phyloP scores from a whole-genome alignment of 2,888 invertebrate species.

The Ganaspis brasiliensis region DNA sequence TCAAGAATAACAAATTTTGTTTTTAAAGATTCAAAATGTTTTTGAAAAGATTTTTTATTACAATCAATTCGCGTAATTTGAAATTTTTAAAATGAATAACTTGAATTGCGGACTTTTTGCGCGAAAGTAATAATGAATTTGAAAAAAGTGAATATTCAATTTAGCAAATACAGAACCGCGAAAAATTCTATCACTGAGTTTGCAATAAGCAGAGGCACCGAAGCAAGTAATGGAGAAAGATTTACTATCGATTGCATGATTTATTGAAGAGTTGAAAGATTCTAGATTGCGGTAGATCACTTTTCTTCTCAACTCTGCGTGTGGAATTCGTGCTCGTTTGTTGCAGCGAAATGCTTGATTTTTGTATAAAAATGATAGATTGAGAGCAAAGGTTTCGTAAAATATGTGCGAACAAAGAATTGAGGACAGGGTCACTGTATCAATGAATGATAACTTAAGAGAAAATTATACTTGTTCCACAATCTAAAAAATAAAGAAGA shows the following conservation, averaged over 20 bases:
- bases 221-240: not conserved
- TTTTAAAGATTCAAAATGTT: too few species aligned
- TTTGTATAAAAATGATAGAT: not conserved
- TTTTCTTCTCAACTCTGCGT: constrained; percentile 3
- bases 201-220: not conserved
- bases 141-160: too few species aligned
- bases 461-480: too few species aligned
- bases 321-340: not conserved
- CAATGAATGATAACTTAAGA: too few species aligned
- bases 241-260: constrained; percentile 22
- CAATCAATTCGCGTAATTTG: too few species aligned
- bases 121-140: too few species aligned
- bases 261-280: constrained; percentile 12
- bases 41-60: too few species aligned
- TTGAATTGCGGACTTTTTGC: too few species aligned
- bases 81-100: too few species aligned
- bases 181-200: not conserved
- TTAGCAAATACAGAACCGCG: too few species aligned
- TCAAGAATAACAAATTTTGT: too few species aligned
- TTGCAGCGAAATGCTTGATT: not conserved
- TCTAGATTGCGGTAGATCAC: constrained; percentile 10
- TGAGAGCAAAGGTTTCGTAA: constrained; percentile 14
- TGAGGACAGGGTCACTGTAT: not conserved
- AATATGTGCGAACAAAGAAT: constrained; percentile 1
- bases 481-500: too few species aligned